A percentile compares a stretch with the other conserved stretches of the same genome.
Conservation (phyloP, 1,140 invertebrate genomes). For the Drosophila burlai region DNA sequence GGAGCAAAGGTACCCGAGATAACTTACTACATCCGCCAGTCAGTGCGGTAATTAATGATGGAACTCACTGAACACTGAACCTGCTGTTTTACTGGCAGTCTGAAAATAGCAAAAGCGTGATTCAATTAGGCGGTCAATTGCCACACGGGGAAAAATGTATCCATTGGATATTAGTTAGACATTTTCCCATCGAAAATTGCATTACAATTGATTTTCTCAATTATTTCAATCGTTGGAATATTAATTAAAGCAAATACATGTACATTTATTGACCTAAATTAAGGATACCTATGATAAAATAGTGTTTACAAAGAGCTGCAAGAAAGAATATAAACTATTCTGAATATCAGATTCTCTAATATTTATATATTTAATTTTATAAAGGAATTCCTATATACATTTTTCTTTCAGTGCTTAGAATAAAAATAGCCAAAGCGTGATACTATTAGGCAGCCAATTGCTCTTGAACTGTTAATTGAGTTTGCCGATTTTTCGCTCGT, state of each 20-base stretch:
- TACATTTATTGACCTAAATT: neutral
- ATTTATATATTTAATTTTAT: no score
- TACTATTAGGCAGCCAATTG: slow-evolving; percentile 75
- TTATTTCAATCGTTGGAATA: neutral
- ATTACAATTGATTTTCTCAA: neutral
- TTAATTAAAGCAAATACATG: neutral
- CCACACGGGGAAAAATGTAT: neutral
- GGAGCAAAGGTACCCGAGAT: slow-evolving; percentile 73
- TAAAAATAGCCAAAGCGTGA: slow-evolving; percentile 72
- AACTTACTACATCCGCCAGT: slow-evolving; percentile 64
- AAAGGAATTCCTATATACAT: no score
- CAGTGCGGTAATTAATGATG: slow-evolving; percentile 72
- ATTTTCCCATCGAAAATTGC: neutral
- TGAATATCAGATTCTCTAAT: no score
- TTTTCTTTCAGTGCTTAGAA: slow-evolving; percentile 19
- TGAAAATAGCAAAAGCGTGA: slow-evolving; percentile 71
- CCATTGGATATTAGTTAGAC: neutral
- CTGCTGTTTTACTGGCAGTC: slow-evolving; percentile 2
- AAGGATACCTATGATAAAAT: neutral
- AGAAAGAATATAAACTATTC: no score
- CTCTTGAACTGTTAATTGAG: slow-evolving; percentile 72
- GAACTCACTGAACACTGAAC: slow-evolving; percentile 25
- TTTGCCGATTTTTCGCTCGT: slow-evolving; percentile 43
- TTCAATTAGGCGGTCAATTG: slow-evolving; percentile 70
- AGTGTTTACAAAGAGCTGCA: neutral